Percentiles rank a stretch among this genome's conserved stretches.
Evolutionary conservation across 2,888 invertebrate genomes (phyloP).

Genomic region (Drosophila siamana): DNA sequence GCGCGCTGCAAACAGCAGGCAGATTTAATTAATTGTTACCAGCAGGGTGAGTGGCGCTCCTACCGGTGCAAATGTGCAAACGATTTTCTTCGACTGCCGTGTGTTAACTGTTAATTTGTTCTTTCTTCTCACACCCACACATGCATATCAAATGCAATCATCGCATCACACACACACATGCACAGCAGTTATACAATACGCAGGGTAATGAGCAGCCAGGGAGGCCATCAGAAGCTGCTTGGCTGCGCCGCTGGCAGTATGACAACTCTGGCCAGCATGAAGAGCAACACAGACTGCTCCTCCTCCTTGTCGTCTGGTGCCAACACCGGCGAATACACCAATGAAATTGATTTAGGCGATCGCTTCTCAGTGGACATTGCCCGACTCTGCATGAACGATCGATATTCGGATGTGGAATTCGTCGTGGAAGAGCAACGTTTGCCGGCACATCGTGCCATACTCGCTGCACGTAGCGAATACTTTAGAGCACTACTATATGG

Average conservation of each 20-base stretch:
- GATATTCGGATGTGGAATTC: slow-evolving; percentile 96
- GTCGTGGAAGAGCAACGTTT: slow-evolving; percentile 90
- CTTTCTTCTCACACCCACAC: background rate
- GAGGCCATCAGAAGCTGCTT: slow-evolving; percentile 86
- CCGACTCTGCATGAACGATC: slow-evolving; percentile 92
- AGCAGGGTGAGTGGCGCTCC: slow-evolving; percentile 21
- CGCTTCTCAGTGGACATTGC: slow-evolving; percentile 95
- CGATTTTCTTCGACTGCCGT: background rate
- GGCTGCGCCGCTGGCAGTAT: slow-evolving; percentile 79
- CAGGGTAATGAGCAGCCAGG: slow-evolving; percentile 84
- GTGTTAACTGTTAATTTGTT: slow-evolving; percentile 16
- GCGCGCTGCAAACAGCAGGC: slow-evolving; percentile 1
- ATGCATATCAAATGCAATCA: slow-evolving; percentile 1
- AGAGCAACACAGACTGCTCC: slow-evolving; percentile 56
- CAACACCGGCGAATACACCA: slow-evolving; percentile 84
- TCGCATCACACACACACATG: slow-evolving; percentile 1
- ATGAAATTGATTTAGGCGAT: slow-evolving; percentile 88
- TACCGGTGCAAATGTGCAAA: background rate
- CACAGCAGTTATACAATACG: slow-evolving; percentile 41
- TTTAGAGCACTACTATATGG: slow-evolving; percentile 94
- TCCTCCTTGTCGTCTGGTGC: too few species aligned
- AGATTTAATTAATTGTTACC: slow-evolving; percentile 3
- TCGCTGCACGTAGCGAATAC: slow-evolving; percentile 98
- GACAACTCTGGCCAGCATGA: slow-evolving; percentile 77
- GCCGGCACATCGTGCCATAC: slow-evolving; percentile 88